phyloP scores from a whole-genome alignment of 1,140 invertebrate species.

The Orchesella cincta region DNA sequence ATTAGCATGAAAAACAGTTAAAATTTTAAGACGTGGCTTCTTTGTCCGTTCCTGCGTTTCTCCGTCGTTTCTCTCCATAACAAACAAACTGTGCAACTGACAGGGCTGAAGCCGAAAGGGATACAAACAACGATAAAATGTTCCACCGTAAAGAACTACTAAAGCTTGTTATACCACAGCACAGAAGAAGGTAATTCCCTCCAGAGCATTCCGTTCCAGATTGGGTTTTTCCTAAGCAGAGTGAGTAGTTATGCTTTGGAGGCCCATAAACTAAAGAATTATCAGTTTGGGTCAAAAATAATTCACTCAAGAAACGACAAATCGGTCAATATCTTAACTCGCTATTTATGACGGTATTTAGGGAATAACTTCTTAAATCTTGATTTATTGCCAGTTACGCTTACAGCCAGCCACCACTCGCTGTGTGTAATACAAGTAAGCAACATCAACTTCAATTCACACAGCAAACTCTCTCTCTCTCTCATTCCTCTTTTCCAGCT shows the following conservation, averaged over 20 bases:
- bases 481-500: background rate
- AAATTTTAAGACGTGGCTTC: too few species aligned
- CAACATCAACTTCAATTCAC: background rate
- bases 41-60: too few species aligned
- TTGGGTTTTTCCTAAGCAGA: constrained; percentile 16
- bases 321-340: constrained; percentile 52
- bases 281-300: constrained; percentile 50
- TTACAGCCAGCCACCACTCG: background rate
- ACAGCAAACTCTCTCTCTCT: constrained; percentile 10
- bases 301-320: constrained; percentile 47
- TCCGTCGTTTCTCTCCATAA: too few species aligned
- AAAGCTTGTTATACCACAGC: too few species aligned
- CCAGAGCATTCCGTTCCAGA: constrained; percentile 39
- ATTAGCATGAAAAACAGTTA: too few species aligned
- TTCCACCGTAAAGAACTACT: too few species aligned
- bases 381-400: constrained; percentile 45
- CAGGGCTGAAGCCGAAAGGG: too few species aligned
- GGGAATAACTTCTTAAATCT: constrained; percentile 48
- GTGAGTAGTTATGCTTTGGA: constrained; percentile 34
- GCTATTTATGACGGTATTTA: constrained; percentile 50
- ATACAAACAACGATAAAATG: too few species aligned
- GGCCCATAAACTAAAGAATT: constrained; percentile 50
- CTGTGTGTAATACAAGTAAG: background rate
- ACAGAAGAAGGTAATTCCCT: constrained; percentile 41
- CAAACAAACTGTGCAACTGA: too few species aligned